phyloP scores from a whole-genome alignment of 64 coral and sea anemone genomes.

The Pocillopora damicornis region DNA sequence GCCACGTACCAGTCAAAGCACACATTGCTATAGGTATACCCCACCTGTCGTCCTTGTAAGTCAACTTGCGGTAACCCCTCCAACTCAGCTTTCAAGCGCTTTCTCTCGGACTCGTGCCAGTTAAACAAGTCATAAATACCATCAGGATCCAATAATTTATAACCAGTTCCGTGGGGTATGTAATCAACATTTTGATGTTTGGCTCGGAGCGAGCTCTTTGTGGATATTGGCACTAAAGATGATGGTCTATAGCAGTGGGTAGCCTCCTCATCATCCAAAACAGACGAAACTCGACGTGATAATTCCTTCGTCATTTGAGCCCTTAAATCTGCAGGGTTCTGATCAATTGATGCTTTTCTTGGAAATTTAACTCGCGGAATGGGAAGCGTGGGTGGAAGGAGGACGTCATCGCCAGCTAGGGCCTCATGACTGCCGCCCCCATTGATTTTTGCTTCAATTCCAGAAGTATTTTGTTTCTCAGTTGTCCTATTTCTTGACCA shows the following conservation, averaged over 20 bases:
- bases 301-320: conserved; percentile 53
- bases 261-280: background rate
- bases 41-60: conserved; percentile 5
- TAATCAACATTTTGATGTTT: background rate
- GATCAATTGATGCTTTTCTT: conserved; percentile 9
- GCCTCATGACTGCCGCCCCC: background rate
- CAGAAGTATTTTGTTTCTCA: conserved; percentile 36
- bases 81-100: conserved; percentile 31
- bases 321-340: conserved; percentile 43
- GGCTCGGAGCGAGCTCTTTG: background rate
- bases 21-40: too few species aligned
- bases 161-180: background rate
- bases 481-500: conserved; percentile 40
- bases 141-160: conserved; percentile 5
- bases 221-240: background rate
- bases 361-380: conserved; percentile 46
- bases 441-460: conserved; percentile 48
- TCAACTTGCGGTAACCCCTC: conserved; percentile 17
- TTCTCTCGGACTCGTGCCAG: conserved; percentile 30
- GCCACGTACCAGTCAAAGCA: too few species aligned
- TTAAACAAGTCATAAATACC: conserved; percentile 8
- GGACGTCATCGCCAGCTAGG: background rate
- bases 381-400: background rate
- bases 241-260: conserved; percentile 13
- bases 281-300: conserved; percentile 15